Evolutionary conservation across 2,888 invertebrate species (phyloP), one percentile per base, ranked within the genome.

Genomic region (Cerceris ruficornis): DNA sequence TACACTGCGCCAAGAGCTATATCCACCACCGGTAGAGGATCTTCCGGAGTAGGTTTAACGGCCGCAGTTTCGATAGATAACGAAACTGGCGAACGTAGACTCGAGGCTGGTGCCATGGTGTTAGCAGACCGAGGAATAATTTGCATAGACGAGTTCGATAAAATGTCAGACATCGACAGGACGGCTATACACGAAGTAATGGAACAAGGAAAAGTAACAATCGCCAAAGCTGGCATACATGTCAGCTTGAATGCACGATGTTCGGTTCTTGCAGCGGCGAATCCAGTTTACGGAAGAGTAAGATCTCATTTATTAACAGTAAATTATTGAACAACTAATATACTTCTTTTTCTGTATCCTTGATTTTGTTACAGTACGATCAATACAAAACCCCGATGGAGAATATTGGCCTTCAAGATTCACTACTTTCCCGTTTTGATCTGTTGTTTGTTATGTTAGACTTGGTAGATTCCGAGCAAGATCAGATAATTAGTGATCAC

Each of bases 91-190:
- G 96, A 96, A 82, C 93, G 96, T 65, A 95, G 98, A 50, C 92
- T 99, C 74, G 99, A 99, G 93, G 99, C 99, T 0, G 99, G 99
- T 81, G 99, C 99, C 70, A 99, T 99, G 99, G 99, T 99, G n/a
- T 93, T 99, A 50, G 99, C 99, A 0, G 99, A 99, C 93, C 95
- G 99, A 75, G 99, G 99, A 41, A 97, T 99, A 61, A 99, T 99
- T 60, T 99, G 99, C 92, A 96, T 96, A 86, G 98, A 99, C 93
- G 99, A 99, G 93, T 99, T 99, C 93, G 99, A 99, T 93, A 98
- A 98, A 94, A 99, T 99, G 99, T 98, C 98, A 0, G 99, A 99
- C 93, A 97, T 99, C 79, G 99, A 99, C 93, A 95, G 99, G 88
- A 99, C 99, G 0, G 99, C 99, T 52, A 99, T 99, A 84, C 99